These are phyloP conservation scores for Cranoglanis bouderius DNA, from an alignment of 2,113 vertebrate genomes.

Conservation along the genomic window DNA sequence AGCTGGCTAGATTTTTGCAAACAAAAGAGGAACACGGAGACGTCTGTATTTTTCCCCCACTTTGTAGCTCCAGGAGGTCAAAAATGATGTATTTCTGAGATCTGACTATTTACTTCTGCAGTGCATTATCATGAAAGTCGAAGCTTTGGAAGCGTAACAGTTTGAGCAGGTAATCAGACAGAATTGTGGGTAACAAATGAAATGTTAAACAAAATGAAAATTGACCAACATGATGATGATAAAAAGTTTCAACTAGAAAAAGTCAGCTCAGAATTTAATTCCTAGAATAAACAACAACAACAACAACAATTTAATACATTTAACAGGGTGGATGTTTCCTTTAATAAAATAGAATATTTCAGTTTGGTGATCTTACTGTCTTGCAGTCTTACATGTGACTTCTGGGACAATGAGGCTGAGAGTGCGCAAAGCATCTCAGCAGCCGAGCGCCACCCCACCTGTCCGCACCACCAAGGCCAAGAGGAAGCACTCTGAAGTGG, in stretches of 20 bases:
- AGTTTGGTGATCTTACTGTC: background rate
- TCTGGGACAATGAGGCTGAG: constrained; percentile 95
- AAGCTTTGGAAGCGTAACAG: background rate
- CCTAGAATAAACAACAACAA: too few species aligned
- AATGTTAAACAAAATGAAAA: background rate
- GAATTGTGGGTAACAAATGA: background rate
- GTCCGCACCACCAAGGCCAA: constrained; percentile 82
- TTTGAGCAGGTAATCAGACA: background rate
- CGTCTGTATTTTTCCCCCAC: background rate
- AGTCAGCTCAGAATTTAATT: background rate
- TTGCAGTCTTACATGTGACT: constrained; percentile 85
- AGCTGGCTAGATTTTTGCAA: background rate
- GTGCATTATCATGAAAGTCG: too few species aligned
- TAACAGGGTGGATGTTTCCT: background rate
- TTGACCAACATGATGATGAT: background rate
- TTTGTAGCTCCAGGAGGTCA: background rate
- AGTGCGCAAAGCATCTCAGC: constrained; percentile 95
- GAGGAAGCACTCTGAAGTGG: constrained; percentile 82
- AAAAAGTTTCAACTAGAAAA: background rate
- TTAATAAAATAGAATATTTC: background rate
- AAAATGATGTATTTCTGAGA: background rate
- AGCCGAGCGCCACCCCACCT: constrained; percentile 74
- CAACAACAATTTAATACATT: too few species aligned
- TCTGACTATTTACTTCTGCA: background rate
- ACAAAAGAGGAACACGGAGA: background rate